phyloP scores from a whole-genome alignment of 2,797 vertebrate genomes.

The Hapalemur alaotrensis region DNA sequence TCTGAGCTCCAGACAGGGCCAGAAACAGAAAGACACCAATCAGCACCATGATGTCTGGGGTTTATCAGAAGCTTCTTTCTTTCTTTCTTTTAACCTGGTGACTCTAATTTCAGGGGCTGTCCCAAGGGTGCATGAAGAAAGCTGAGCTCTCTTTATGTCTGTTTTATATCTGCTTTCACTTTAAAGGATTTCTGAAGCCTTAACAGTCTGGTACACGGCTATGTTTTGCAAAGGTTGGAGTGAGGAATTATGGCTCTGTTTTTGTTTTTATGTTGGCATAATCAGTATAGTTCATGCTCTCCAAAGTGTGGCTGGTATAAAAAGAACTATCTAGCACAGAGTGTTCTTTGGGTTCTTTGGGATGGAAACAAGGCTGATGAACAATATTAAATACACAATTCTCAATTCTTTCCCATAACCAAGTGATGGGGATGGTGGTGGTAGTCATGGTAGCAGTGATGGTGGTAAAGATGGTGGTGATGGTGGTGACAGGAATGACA shows the following conservation, averaged over 20 bases:
- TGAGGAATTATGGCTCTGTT: neutral
- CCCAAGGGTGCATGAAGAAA: neutral
- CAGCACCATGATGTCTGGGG: neutral
- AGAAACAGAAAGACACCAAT: neutral
- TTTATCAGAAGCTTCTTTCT: neutral
- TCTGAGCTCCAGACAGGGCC: neutral
- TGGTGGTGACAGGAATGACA: too few relatives aligned
- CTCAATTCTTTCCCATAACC: neutral
- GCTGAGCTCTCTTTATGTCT: neutral
- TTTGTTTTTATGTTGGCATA: neutral
- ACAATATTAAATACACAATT: too few relatives aligned
- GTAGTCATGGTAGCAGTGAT: rapidly evolving
- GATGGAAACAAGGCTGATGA: neutral
- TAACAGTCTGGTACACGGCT: neutral
- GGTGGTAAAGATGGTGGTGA: too few relatives aligned
- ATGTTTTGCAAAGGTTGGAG: neutral
- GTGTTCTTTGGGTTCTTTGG: neutral
- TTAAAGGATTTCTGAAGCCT: neutral
- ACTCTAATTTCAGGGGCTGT: neutral
- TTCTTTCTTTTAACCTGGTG: neutral
- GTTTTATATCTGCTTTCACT: neutral
- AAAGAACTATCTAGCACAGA: neutral
- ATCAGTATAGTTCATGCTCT: neutral
- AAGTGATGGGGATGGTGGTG: neutral
- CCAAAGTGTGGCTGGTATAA: neutral